These are phyloP conservation scores for Hystrix cristata DNA, from an alignment of 2,113 vertebrate species.

Conservation along the genomic window DNA sequence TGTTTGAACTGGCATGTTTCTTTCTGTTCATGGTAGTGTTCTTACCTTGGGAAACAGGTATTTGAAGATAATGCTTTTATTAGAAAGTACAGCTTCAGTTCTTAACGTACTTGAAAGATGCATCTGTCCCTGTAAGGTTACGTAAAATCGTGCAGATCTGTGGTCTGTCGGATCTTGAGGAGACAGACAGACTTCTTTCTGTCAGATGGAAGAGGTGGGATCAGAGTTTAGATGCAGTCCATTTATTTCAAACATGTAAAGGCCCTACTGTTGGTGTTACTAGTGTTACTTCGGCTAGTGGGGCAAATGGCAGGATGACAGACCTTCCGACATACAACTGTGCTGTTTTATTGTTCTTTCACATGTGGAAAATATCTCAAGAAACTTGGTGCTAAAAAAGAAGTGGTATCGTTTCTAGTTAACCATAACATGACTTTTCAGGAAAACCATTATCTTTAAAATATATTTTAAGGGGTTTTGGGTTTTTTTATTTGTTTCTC, in stretches of 20 bases:
- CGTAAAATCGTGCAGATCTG: not conserved
- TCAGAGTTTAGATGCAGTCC: conserved; percentile 18
- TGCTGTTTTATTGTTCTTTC: not conserved
- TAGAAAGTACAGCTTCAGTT: not conserved
- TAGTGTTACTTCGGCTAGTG: not conserved
- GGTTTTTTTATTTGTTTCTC: not conserved
- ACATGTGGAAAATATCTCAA: not conserved
- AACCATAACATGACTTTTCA: conserved; percentile 39
- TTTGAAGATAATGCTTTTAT: conserved; percentile 28
- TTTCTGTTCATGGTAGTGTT: conserved; percentile 36
- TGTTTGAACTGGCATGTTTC: conserved; percentile 23
- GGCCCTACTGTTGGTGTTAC: not conserved
- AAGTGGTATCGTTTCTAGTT: not conserved
- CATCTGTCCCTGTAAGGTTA: not conserved
- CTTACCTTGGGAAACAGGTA: not conserved
- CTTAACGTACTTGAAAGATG: not conserved
- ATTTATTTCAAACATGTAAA: not conserved
- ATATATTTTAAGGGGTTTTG: not conserved
- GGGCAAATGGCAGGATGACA: not conserved
- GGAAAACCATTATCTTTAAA: not conserved
- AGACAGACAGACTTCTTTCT: not conserved
- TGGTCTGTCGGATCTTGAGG: not conserved
- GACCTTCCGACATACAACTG: not conserved
- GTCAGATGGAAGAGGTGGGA: not conserved
- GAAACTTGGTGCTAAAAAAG: not conserved